A percentile compares a stretch with the other conserved stretches of the same genome.
Conservation (phyloP, 2,797 vertebrate species). For the Sebastes vulpes region DNA sequence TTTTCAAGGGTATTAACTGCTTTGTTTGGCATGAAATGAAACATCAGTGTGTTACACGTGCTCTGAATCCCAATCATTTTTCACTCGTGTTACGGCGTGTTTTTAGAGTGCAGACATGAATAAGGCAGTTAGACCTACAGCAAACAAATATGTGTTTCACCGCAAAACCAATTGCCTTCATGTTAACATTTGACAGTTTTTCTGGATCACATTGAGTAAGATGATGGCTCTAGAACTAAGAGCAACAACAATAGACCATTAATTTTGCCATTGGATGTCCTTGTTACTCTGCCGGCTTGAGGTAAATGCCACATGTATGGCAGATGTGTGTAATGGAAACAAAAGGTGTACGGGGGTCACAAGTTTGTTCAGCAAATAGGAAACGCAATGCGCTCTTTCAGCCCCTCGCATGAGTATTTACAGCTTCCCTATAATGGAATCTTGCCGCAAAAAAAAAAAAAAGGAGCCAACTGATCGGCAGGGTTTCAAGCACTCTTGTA, state of each 20-base stretch:
- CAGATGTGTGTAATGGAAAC: constrained; percentile 14
- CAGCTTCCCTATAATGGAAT: constrained; percentile 56
- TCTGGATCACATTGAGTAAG: background rate
- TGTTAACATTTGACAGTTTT: background rate
- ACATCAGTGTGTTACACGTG: constrained; percentile 44
- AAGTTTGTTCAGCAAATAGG: constrained; percentile 63
- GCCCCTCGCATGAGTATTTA: constrained; percentile 50
- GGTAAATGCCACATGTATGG: constrained; percentile 46
- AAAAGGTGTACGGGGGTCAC: background rate
- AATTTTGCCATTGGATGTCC: constrained; percentile 4
- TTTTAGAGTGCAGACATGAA: background rate
- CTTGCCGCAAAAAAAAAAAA: background rate
- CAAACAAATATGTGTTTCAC: background rate
- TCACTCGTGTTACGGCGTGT: background rate
- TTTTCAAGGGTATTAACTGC: constrained; percentile 56
- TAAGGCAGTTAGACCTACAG: background rate
- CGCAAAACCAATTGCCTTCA: background rate
- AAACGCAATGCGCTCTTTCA: constrained; percentile 36
- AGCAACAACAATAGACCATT: background rate
- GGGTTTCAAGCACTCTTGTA: constrained; percentile 1
- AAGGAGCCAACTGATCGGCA: constrained; percentile 21
- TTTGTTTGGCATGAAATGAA: constrained; percentile 55
- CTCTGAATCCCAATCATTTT: constrained; percentile 1
- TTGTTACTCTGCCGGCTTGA: constrained; percentile 7
- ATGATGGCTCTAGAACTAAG: background rate